Base-by-base conservation (phyloP, 92 coral and sea anemone species). In the Pocillopora meandrina region DNA sequence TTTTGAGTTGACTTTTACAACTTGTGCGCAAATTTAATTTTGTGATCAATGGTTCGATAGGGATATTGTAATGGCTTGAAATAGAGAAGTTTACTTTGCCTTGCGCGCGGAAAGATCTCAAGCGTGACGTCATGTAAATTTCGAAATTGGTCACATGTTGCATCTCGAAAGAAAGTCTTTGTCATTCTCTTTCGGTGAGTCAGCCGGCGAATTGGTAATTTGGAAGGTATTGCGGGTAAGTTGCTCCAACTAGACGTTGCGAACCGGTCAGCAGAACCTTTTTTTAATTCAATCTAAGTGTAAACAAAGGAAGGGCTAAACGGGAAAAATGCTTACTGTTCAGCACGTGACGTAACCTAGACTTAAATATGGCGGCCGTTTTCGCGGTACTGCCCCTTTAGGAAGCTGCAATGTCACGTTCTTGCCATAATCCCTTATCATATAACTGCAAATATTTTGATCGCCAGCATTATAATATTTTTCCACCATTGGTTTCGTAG, bases 401-500 rank as follows among this genome's bases (percentile, higher is more conserved):
- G 16, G 61, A 42, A 42, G 66, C 26, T 66, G 58, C 12, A 19
- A 33, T 23, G 65, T 65, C 66, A 68, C 84, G 31, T 80, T 61
- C 61, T 31, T 0, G 42, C 31, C 17, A 2, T 16, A 72, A 34
- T 56, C 60, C 71, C 33, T 63, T 15, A 16, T 5, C 4, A 56
- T 72, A 20, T 26, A 16, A 57, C 34, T 17, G 59, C 47, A 83
- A 73, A 64, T 10, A 79, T 72, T 79, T 19, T 52, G 55, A 14
- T 10, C 42, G 69, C 77, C 10, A 78, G 18, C 61, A 31, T 42
- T 65, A 56, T 67, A 4, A 47, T 26, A 1, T 16, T 26, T 76
- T 75, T 66, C 26, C 88, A 84, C 15, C 58, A 84, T 84, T 75
- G 88, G 88, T 58, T 66, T 42, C 64, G 59, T 49, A 72, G 89